phyloP scores from a whole-genome alignment of 2,797 vertebrate genomes.

The Halcyon badia region DNA sequence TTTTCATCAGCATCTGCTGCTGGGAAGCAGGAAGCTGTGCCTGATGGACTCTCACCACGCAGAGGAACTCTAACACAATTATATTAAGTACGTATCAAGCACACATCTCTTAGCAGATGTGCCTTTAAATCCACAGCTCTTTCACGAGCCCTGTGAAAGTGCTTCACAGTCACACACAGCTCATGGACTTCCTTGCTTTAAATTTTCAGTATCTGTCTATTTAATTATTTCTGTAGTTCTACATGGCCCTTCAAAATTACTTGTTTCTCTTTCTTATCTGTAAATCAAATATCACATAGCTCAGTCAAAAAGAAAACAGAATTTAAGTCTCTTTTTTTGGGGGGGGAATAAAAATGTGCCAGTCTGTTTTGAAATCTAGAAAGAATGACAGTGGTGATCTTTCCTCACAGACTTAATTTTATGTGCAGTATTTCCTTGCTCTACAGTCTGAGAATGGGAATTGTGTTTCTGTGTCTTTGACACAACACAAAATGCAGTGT shows the following conservation, averaged over 20 bases:
- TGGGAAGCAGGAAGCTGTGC: not conserved
- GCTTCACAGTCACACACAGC: not conserved
- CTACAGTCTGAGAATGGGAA: not conserved
- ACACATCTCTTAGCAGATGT: not conserved
- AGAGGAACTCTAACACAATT: not conserved
- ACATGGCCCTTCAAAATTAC: not conserved
- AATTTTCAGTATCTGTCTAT: not conserved
- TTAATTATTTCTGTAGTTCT: not conserved
- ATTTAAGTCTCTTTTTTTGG: not conserved
- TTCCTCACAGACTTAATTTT: not conserved
- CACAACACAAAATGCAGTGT: not conserved
- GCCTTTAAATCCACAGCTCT: not conserved
- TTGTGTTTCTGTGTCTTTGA: not conserved
- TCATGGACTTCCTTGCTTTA: not conserved
- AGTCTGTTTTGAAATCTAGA: not conserved
- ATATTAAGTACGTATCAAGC: not conserved
- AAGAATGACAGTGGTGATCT: not conserved
- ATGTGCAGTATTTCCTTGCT: not conserved
- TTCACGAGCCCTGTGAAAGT: not conserved
- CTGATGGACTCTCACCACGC: not conserved
- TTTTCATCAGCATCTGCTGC: not conserved
- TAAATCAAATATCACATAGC: not conserved
- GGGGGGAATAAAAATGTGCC: not conserved
- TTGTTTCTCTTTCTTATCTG: not conserved
- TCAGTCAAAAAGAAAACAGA: not conserved